These are phyloP conservation scores for Amphiura filiformis DNA, from an alignment of 35 echinoderm and acorn worm species.

Conservation along the genomic window DNA sequence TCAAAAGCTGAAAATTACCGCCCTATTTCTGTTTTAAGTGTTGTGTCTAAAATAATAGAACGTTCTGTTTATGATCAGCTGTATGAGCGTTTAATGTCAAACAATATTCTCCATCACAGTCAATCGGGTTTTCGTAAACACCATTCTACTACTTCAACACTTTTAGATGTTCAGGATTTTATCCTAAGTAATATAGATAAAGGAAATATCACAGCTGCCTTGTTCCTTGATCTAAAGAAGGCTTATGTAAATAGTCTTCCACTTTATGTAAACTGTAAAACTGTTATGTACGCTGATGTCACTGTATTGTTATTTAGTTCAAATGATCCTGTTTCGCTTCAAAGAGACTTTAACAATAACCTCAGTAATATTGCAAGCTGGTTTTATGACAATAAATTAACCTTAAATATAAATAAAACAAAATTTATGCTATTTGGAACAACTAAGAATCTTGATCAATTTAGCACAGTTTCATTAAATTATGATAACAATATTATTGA, in stretches of 20 bases:
- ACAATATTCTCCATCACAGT: not conserved
- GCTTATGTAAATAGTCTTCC: slow-evolving; percentile 14
- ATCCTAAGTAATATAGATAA: slow-evolving; percentile 23
- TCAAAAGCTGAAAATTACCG: slow-evolving; percentile 4
- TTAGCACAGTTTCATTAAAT: not conserved
- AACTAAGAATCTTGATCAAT: not conserved
- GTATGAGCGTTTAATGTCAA: not conserved
- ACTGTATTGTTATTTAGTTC: not conserved
- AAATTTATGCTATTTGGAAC: slow-evolving; percentile 16
- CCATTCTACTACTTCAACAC: slow-evolving; percentile 4
- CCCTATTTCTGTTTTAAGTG: not conserved
- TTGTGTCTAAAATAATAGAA: slow-evolving; percentile 10
- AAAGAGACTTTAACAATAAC: not conserved
- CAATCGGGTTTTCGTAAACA: not conserved
- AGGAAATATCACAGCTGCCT: not conserved
- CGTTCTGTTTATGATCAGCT: not conserved
- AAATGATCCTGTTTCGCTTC: not conserved
- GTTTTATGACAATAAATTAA: slow-evolving; percentile 9
- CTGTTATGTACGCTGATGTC: not conserved
- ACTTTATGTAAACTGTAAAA: not conserved
- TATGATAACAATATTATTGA: not conserved
- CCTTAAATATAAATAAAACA: slow-evolving; percentile 13
- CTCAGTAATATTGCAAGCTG: not conserved
- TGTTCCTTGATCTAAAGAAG: slow-evolving; percentile 17
- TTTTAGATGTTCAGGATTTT: slow-evolving; percentile 8